phyloP scores from a whole-genome alignment of 2,113 vertebrate species.

The Leptobrachium leishanense region DNA sequence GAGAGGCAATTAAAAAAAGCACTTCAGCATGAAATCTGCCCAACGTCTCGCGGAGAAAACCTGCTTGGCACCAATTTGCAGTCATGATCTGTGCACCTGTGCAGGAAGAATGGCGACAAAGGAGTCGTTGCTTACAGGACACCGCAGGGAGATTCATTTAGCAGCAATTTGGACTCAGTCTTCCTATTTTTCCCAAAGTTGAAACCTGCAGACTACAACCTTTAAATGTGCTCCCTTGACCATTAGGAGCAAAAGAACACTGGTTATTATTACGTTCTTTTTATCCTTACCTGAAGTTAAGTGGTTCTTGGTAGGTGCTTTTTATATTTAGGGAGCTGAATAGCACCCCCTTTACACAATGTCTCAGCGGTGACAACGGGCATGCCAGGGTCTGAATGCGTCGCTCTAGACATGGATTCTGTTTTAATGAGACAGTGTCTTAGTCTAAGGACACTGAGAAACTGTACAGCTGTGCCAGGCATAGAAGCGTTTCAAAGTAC shows the following conservation, averaged over 20 bases:
- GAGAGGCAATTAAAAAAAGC: conserved; percentile 48
- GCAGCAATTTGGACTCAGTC: conserved; percentile 33
- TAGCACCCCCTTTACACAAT: conserved; percentile 11
- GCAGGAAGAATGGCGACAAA: conserved; percentile 40
- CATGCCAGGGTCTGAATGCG: neutral
- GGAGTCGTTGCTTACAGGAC: conserved; percentile 33
- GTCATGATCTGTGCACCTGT: conserved; percentile 45
- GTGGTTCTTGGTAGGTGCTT: conserved; percentile 17
- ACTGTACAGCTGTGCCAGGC: neutral
- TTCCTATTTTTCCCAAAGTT: conserved; percentile 7
- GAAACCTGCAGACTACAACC: conserved; percentile 24
- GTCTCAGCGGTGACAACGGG: conserved; percentile 6
- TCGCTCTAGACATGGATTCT: conserved; percentile 2
- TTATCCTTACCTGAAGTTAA: neutral
- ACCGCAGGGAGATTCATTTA: conserved; percentile 43
- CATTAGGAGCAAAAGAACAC: conserved; percentile 5
- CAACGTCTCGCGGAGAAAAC: conserved; percentile 35
- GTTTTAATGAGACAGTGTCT: conserved; percentile 5
- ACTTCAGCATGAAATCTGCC: conserved; percentile 46
- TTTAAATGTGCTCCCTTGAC: conserved; percentile 16
- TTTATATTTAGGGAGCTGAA: conserved; percentile 29
- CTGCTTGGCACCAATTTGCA: conserved; percentile 46
- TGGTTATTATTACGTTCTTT: neutral
- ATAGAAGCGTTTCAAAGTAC: neutral
- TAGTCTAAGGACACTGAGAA: neutral